A percentile compares a stretch with the other conserved stretches of the same genome.
Evolutionary conservation across 2,888 invertebrate genomes (phyloP).

Genomic region (Lamellibrachia columna): DNA sequence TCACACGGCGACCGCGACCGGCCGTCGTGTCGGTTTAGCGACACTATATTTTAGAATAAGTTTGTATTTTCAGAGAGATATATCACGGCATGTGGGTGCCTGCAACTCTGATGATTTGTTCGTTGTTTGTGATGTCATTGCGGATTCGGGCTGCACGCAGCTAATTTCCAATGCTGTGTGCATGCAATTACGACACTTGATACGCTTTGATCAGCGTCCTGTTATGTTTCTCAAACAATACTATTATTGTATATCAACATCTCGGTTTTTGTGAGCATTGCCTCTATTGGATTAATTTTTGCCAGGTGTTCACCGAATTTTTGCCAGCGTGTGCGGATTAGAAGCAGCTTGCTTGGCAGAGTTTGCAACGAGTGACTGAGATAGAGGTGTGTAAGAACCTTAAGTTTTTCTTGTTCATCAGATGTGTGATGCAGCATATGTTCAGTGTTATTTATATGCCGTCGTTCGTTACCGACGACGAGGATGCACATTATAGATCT

Average conservation of each 20-base stretch:
- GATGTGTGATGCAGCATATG: constrained; percentile 8
- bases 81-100: not conserved
- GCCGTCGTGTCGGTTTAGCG: not conserved
- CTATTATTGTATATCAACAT: not conserved
- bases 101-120: not conserved
- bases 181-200: not conserved
- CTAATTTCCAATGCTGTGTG: not conserved
- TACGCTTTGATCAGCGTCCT: not conserved
- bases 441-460: constrained; percentile 6
- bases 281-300: not conserved
- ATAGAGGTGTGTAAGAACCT: not conserved
- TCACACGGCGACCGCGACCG: not conserved
- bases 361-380: not conserved
- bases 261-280: not conserved
- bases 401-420: constrained; percentile 1
- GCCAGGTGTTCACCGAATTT: not conserved
- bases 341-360: not conserved
- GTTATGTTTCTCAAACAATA: not conserved
- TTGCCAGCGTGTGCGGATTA: not conserved
- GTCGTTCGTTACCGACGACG: not conserved
- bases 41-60: constrained; percentile 12
- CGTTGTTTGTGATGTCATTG: not conserved
- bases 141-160: not conserved
- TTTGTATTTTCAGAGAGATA: constrained; percentile 16
- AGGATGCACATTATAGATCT: not conserved